These are phyloP conservation scores for Candoia aspera DNA, from an alignment of 2,113 vertebrate genomes.

Conservation along the genomic window DNA sequence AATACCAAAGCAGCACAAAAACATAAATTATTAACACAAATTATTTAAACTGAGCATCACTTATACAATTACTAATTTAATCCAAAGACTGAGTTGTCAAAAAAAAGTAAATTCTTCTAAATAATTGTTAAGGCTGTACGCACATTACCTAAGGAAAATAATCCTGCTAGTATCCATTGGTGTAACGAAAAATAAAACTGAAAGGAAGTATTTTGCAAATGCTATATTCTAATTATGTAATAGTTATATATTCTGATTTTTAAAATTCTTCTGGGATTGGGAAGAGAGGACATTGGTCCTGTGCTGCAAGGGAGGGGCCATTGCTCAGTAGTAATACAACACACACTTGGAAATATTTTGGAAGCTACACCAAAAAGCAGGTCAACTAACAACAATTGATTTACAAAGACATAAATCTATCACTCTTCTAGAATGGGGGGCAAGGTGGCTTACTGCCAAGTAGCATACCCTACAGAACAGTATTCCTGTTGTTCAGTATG, in stretches of 20 bases:
- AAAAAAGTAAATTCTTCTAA: not conserved
- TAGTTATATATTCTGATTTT: not conserved
- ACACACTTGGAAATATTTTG: not conserved
- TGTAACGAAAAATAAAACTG: not conserved
- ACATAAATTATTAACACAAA: not conserved
- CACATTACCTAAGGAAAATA: not conserved
- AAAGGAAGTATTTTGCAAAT: not conserved
- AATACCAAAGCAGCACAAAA: not conserved
- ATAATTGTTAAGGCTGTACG: not conserved
- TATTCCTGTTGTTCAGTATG: not conserved
- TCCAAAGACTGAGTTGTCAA: not conserved
- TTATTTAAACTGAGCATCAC: not conserved
- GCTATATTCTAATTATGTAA: not conserved
- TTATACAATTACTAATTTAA: not conserved
- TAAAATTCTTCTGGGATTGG: not conserved
- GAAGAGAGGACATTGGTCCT: not conserved
- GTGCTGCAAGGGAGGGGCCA: not conserved
- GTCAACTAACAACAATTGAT: not conserved
- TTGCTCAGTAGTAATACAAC: not conserved
- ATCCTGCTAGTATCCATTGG: not conserved
- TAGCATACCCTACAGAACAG: not conserved
- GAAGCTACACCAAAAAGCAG: not conserved
- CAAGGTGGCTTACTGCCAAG: not conserved
- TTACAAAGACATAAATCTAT: not conserved
- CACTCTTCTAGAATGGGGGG: not conserved